Base-by-base conservation (phyloP, 2,113 vertebrate genomes). In the Cyphomyrus plagiostoma region DNA sequence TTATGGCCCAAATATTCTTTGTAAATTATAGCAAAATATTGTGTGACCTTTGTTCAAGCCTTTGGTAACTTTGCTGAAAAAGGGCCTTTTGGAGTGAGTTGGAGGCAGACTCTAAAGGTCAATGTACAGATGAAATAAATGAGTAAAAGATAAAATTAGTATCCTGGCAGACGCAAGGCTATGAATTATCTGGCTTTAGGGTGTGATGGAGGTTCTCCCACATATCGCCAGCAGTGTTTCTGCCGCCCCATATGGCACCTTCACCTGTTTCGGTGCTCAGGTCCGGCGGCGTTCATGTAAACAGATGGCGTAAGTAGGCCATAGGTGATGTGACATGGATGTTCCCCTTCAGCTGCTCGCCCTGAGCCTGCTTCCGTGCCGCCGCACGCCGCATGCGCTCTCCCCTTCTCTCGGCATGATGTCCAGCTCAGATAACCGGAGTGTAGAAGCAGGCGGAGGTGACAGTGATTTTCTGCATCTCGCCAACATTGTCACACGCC, bases 181-280 rank as follows among this genome's bases (percentile, higher is more conserved):
- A 45, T 45, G 49, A 50, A 35, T 89, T 45, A 56, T 42, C 23
- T 83, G 88, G 50, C 74, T 83, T 21, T 56, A 84, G 48, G 88
- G 10, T 53, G 50, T 26, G 49, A 88, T 45, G 87, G 5, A 19
- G 42, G 45, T 11, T 30, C 26, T 58, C 87, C 49, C 35, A 6
- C 53, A 6, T 10, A 21, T 74, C 3, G n/a, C 21, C 94, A 94
- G 94, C 94, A 91, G 52, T 19, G 89, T 92, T 90, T 90, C 90
- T 85, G 93, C 86, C 89, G 91, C 91, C 94, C 92, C 96, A 95
- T 95, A 95, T 95, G 95, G 94, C 89, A 94, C 89, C 91, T 85
- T 95, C 95, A 95, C 95, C 95, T 96, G 94, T 93, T 93, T 92
- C 91, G 93, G 94, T 92, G 93, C 87, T 23, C 92, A 89, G 93